These are phyloP conservation scores for Rissa tridactyla DNA, from an alignment of 2,113 vertebrate genomes.

Conservation along the genomic window DNA sequence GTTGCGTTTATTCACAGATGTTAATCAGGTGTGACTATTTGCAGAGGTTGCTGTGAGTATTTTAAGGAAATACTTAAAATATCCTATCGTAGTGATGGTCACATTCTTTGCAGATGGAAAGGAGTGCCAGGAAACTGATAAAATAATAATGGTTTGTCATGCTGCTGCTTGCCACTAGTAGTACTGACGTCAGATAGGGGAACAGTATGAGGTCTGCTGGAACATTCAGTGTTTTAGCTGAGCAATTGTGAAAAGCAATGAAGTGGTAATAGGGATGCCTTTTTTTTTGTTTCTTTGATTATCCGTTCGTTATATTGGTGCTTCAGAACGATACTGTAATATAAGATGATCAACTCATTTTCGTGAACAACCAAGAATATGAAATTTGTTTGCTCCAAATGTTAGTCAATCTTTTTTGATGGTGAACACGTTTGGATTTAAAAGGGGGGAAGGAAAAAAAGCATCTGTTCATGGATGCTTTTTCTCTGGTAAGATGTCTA, in stretches of 20 bases:
- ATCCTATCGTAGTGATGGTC: background rate
- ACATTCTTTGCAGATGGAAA: background rate
- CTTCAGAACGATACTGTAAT: slow-evolving; percentile 9
- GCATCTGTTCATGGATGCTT: slow-evolving; percentile 33
- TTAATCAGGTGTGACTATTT: background rate
- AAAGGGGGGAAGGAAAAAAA: background rate
- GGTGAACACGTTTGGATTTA: background rate
- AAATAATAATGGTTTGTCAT: background rate
- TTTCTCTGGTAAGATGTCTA: background rate
- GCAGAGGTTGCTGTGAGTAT: background rate
- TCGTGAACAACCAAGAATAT: background rate
- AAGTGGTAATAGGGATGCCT: background rate
- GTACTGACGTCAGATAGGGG: background rate
- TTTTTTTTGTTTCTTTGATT: slow-evolving; percentile 17
- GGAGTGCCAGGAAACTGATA: background rate
- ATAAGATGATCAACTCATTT: slow-evolving; percentile 22
- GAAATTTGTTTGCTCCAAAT: slow-evolving; percentile 39
- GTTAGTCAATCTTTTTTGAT: slow-evolving; percentile 25
- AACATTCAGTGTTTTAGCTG: background rate
- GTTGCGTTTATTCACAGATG: background rate
- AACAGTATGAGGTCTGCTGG: background rate
- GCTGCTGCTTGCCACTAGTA: background rate
- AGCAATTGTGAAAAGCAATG: slow-evolving; percentile 38
- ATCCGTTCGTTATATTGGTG: background rate
- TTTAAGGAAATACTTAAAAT: background rate